These are phyloP conservation scores for Camponotus vicinus DNA, from an alignment of 1,140 invertebrate species.

Conservation along the genomic window DNA sequence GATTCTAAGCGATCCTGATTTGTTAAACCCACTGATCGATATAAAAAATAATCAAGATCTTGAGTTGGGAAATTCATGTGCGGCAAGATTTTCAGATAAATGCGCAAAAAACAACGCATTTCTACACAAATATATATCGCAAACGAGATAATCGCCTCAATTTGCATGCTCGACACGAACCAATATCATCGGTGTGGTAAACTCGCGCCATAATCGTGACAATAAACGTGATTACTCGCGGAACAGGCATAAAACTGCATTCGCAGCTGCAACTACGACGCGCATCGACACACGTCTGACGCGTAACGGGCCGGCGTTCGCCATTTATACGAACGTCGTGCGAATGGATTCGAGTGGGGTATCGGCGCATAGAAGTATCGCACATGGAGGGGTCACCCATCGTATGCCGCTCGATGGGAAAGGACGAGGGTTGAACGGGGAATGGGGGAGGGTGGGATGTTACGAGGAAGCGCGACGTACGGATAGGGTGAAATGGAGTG, in stretches of 20 bases:
- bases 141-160: neutral
- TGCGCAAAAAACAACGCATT: neutral
- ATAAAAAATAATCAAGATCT: neutral
- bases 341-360: constrained; percentile 49
- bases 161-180: neutral
- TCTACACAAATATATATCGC: neutral
- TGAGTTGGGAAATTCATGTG: too few relatives aligned
- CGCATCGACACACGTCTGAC: constrained; percentile 43
- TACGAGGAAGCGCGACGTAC: constrained; percentile 38
- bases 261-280: constrained; percentile 2
- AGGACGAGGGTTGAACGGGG: neutral
- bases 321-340: constrained; percentile 34
- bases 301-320: constrained; percentile 37
- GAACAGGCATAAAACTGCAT: constrained; percentile 30
- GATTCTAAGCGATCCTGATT: constrained; percentile 6
- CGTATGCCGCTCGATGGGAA: constrained; percentile 15
- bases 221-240: constrained; percentile 25
- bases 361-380: neutral
- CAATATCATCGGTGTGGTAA: neutral
- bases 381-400: neutral
- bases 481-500: constrained; percentile 63
- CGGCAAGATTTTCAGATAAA: neutral
- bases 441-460: neutral
- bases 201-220: constrained; percentile 51
- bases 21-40: neutral